A percentile compares a stretch with the other conserved stretches of the same genome.
phyloP scores from a whole-genome alignment of 2,888 invertebrate genomes.

The Maniola hyperantus region DNA sequence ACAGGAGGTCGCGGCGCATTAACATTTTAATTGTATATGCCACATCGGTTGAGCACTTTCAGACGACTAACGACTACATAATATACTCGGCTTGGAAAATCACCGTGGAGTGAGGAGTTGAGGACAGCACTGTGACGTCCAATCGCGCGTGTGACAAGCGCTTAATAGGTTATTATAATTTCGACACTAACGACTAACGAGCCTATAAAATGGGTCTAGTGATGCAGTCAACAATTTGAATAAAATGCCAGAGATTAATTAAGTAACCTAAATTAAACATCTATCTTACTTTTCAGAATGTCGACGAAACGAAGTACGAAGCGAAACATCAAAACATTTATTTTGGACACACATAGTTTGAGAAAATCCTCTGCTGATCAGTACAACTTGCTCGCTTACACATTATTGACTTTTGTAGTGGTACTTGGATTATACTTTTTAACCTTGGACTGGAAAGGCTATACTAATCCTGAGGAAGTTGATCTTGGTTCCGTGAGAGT shows the following conservation, averaged over 20 bases:
- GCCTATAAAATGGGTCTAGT: slow-evolving; percentile 57
- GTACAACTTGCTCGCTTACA: slow-evolving; percentile 48
- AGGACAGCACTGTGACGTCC: slow-evolving; percentile 55
- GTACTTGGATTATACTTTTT: slow-evolving; percentile 50
- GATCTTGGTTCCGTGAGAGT: slow-evolving; percentile 60
- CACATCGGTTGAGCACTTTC: slow-evolving; percentile 42
- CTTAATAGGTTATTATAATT: slow-evolving; percentile 76
- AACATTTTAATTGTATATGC: slow-evolving; percentile 49
- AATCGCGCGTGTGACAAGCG: slow-evolving; percentile 68
- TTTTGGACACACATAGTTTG: slow-evolving; percentile 32
- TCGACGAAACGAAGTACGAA: slow-evolving; percentile 37
- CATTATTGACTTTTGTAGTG: slow-evolving; percentile 49
- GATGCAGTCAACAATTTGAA: slow-evolving; percentile 9
- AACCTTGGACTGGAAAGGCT: slow-evolving; percentile 60
- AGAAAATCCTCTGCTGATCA: slow-evolving; percentile 26
- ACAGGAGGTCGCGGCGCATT: slow-evolving; percentile 39
- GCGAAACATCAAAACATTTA: slow-evolving; percentile 30
- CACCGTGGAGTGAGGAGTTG: too few relatives aligned
- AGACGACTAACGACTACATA: slow-evolving; percentile 36
- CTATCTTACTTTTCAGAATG: slow-evolving; percentile 32
- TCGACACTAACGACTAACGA: slow-evolving; percentile 52
- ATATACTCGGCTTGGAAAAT: slow-evolving; percentile 54
- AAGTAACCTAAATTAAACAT: neutral
- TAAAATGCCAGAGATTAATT: neutral
- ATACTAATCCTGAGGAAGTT: slow-evolving; percentile 62